Percentiles rank a stretch among this genome's conserved stretches.
Conservation (phyloP, 2,888 invertebrate genomes). For the Philonicus albiceps region DNA sequence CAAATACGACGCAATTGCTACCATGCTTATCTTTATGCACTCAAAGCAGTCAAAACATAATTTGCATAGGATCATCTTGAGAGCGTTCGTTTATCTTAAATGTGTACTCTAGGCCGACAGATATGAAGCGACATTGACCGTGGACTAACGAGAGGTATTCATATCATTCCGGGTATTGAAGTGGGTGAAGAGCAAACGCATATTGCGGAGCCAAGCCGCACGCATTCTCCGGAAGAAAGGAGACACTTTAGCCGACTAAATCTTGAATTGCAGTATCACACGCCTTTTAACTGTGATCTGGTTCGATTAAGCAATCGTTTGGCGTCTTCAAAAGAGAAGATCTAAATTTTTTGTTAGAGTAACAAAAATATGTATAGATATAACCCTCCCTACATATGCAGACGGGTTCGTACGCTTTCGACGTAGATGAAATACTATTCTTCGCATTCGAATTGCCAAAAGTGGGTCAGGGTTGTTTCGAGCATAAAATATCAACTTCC, state of each 20-base stretch:
- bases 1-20: background rate
- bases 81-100: background rate
- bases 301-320: background rate
- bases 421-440: background rate
- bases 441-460: slow-evolving; percentile 32
- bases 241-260: background rate
- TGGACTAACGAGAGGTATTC: slow-evolving; percentile 35
- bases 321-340: background rate
- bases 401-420: background rate
- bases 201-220: background rate
- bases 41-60: background rate
- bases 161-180: slow-evolving; percentile 28
- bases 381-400: background rate
- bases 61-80: slow-evolving; percentile 21
- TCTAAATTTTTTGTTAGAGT: background rate
- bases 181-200: slow-evolving; percentile 22
- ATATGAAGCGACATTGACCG: slow-evolving; percentile 41
- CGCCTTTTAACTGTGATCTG: background rate
- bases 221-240: slow-evolving; percentile 8
- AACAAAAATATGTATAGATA: background rate
- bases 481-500: slow-evolving; percentile 50
- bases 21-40: background rate
- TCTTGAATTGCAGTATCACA: background rate
- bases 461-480: slow-evolving; percentile 51
- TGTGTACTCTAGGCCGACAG: slow-evolving; percentile 34